phyloP scores from a whole-genome alignment of 2,888 invertebrate species.

The Drepanosiphum platanoidis region DNA sequence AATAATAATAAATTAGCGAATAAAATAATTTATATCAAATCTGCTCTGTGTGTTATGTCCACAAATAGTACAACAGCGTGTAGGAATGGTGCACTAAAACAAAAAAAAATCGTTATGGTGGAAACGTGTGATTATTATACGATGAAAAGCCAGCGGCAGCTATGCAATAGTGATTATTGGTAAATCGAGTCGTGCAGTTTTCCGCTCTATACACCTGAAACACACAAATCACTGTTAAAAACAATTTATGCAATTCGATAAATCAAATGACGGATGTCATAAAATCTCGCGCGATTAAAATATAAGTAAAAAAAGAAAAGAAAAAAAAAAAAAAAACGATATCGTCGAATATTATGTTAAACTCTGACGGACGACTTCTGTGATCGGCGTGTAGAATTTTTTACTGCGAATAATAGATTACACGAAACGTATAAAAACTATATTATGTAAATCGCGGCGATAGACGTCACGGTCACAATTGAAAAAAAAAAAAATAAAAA shows the following conservation, averaged over 20 bases:
- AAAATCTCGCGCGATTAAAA: neutral
- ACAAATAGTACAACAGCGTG: slow-evolving; percentile 53
- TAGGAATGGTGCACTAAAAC: slow-evolving; percentile 28
- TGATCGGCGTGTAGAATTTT: too few species aligned
- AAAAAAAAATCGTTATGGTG: slow-evolving; percentile 30
- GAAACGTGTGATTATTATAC: slow-evolving; percentile 41
- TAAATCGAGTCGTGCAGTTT: slow-evolving; percentile 17
- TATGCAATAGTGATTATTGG: slow-evolving; percentile 25
- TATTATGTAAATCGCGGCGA: too few species aligned
- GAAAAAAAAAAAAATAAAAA: too few species aligned
- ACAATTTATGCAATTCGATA: neutral
- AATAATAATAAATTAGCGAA: slow-evolving; percentile 30
- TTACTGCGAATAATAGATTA: too few species aligned
- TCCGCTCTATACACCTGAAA: slow-evolving; percentile 45
- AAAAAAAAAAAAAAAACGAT: neutral
- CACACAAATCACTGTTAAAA: slow-evolving; percentile 31
- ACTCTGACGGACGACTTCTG: neutral
- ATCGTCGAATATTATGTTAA: too few species aligned
- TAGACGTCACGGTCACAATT: too few species aligned
- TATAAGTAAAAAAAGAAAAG: too few species aligned
- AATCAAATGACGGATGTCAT: neutral
- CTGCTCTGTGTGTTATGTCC: slow-evolving; percentile 51
- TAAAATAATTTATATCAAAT: slow-evolving; percentile 57
- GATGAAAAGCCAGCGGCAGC: slow-evolving; percentile 51
- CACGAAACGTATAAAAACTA: too few species aligned